phyloP scores from a whole-genome alignment of 2,888 invertebrate species.

The Agriopis leucophaearia region DNA sequence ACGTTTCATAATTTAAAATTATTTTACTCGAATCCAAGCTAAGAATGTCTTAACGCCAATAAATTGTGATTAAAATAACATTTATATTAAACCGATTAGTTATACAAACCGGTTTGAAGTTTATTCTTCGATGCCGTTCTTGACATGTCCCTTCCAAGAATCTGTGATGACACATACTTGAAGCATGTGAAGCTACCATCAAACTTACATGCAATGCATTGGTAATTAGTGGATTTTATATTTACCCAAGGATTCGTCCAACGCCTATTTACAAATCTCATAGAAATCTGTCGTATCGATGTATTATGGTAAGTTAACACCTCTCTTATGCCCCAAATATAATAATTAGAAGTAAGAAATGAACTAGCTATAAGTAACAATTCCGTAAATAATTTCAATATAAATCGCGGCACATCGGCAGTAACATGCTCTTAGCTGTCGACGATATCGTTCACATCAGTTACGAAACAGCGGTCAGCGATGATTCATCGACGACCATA shows the following conservation, averaged over 20 bases:
- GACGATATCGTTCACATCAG: conserved; percentile 45
- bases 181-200: conserved; percentile 15
- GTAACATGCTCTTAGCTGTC: conserved; percentile 8
- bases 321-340: too few relatives aligned
- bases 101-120: conserved; percentile 3
- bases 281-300: too few relatives aligned
- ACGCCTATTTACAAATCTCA: too few relatives aligned
- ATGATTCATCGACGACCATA: conserved; percentile 56
- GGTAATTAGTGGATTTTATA: background rate
- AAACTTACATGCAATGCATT: background rate
- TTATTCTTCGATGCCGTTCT: conserved; percentile 12
- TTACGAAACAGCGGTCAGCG: conserved; percentile 47
- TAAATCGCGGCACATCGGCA: background rate
- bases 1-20: conserved; percentile 24
- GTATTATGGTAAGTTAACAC: too few relatives aligned
- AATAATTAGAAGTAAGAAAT: background rate
- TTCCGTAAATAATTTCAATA: background rate
- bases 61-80: conserved; percentile 24
- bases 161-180: conserved; percentile 28
- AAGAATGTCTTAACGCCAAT: conserved; percentile 17
- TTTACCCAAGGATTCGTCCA: background rate
- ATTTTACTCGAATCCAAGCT: conserved; percentile 4
- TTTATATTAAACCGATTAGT: conserved; percentile 24
- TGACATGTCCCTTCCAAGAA: conserved; percentile 29
- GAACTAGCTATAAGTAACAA: background rate